Conservation (phyloP, 2,113 vertebrate species). For the Romanogobio albipinnatus region DNA sequence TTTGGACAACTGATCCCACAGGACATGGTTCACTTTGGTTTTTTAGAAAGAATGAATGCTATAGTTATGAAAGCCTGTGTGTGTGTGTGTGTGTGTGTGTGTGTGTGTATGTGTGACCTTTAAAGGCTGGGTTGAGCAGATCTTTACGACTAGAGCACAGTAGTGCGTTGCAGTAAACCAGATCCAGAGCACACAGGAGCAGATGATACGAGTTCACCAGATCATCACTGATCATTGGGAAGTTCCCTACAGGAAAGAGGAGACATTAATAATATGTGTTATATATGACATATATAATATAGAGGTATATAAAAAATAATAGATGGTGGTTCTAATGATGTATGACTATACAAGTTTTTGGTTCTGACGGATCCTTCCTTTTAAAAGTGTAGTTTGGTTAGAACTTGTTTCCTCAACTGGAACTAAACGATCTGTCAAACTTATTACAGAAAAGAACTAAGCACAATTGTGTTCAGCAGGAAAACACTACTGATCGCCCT, state of each 20-base stretch:
- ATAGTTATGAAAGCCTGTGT: too few relatives aligned
- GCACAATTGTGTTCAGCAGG: neutral
- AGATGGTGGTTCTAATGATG: too few relatives aligned
- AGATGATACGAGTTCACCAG: constrained; percentile 97
- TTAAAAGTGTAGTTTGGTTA: neutral
- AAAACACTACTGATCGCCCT: constrained; percentile 1
- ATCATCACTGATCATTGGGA: constrained; percentile 97
- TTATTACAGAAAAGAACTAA: neutral
- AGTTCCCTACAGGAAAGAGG: constrained; percentile 81
- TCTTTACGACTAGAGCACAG: constrained; percentile 88
- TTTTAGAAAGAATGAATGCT: neutral
- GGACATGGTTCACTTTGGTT: neutral
- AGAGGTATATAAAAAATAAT: too few relatives aligned
- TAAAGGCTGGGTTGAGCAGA: constrained; percentile 88
- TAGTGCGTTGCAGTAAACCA: constrained; percentile 89
- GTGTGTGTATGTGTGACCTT: constrained; percentile 72
- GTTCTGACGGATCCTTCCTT: neutral
- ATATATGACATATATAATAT: neutral
- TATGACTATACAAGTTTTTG: neutral
- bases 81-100: too few relatives aligned
- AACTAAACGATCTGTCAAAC: neutral
- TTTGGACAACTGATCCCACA: constrained; percentile 5
- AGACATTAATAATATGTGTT: neutral
- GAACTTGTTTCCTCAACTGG: neutral
- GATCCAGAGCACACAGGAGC: constrained; percentile 89